Base-by-base conservation (phyloP, 2,113 vertebrate genomes). In the Piaya cayana region DNA sequence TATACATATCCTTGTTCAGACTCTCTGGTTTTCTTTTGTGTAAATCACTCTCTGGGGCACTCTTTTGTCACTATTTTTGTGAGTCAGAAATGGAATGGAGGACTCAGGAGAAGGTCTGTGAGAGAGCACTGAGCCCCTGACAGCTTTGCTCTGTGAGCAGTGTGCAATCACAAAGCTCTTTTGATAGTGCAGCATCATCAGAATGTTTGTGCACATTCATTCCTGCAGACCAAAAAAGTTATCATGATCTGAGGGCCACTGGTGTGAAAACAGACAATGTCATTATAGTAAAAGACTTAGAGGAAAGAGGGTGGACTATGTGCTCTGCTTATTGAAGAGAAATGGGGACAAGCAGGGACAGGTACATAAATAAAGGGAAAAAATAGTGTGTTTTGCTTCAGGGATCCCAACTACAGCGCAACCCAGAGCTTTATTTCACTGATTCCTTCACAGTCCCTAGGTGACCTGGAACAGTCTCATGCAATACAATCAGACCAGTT, bases 111-210 rank as follows among this genome's bases (percentile, higher is more conserved):
- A 56, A 79, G 37, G 79, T 9, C 43, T 71, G 26, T 12, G 5
- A 37, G 5, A 37, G 47, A 52, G 65, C 30, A 7, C 30, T 4
- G 21, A 91, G 58, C 39, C 30, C 64, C 78, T 90, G 85, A 53
- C 50, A 90, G 67, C 63, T 77, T 23, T 90, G 75, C 79, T 96
- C 36, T 65, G 78, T 58, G 90, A 94, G 79, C 85, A 90, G 2
- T 58, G 47, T 25, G 37, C 2, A 1, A 39, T 23, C 90, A 83
- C 76, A 88, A 62, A 92, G 88, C 50, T 59, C 75, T 90, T 50
- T 71, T 4, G 10, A 88, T 77, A 90, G 62, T 1, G 9, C 76
- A 88, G 42, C 76, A 69, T 42, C 86, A 63, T 88, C 80, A 90
- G 64, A 59, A 83, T 9, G 47, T 18, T 42, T 19, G 22, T 36